These are phyloP conservation scores for Botrylloides violaceus DNA, from an alignment of 23 tunicate genomes.

Conservation along the genomic window DNA sequence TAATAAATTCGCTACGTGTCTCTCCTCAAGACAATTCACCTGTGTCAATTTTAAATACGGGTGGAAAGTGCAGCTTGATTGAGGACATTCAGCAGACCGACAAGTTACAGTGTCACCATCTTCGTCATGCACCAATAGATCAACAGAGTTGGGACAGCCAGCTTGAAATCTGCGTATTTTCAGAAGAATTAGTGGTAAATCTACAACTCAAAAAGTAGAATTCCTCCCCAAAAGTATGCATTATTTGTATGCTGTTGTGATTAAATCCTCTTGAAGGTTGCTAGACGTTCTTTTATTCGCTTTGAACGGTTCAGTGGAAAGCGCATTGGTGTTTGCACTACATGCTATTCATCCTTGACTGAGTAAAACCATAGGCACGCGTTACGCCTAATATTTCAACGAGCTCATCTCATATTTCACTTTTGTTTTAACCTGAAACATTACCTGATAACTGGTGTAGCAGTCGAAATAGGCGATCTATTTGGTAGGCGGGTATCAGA, in stretches of 20 bases:
- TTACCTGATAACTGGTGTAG: conserved; percentile 32
- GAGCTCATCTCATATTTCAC: background rate
- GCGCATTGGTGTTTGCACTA: too few species aligned
- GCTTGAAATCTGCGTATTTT: conserved; percentile 45
- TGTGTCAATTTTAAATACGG: conserved; percentile 18
- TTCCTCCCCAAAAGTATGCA: too few species aligned
- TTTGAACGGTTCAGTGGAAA: too few species aligned
- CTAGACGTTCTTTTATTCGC: too few species aligned
- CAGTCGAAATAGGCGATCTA: conserved; percentile 42
- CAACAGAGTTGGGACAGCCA: conserved; percentile 56
- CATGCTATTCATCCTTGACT: too few species aligned
- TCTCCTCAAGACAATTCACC: too few species aligned
- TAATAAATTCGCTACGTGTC: too few species aligned
- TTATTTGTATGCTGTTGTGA: too few species aligned
- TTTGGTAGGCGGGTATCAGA: conserved; percentile 67
- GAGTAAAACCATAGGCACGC: background rate
- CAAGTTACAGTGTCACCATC: conserved; percentile 49
- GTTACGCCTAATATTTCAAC: background rate
- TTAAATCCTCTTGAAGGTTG: too few species aligned
- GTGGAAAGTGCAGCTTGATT: background rate
- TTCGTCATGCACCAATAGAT: conserved; percentile 46
- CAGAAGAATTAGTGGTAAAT: background rate
- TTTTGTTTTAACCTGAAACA: background rate
- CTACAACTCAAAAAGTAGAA: too few species aligned
- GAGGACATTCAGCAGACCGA: conserved; percentile 23